phyloP scores from a whole-genome alignment of 2,113 vertebrate genomes.

The Mustela lutreola region DNA sequence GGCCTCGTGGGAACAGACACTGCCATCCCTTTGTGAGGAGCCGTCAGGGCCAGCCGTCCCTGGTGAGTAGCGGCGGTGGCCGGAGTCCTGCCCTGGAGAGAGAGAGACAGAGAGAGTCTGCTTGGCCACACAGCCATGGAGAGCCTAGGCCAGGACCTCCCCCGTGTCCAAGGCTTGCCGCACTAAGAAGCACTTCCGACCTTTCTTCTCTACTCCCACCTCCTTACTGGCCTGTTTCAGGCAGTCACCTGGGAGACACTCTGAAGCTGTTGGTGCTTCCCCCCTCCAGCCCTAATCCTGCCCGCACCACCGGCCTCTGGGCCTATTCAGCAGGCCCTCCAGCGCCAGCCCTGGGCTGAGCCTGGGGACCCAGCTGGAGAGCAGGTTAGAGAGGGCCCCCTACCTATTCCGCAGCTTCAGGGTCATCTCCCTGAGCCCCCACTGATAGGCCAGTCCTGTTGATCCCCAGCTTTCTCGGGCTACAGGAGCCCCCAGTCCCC shows the following conservation, averaged over 20 bases:
- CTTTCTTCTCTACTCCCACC: neutral
- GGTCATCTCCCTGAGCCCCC: neutral
- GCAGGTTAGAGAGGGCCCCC: neutral
- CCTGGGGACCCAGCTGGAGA: neutral
- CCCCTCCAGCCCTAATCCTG: neutral
- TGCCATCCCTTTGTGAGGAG: constrained; percentile 94
- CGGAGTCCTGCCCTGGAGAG: neutral
- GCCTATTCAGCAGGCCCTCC: neutral
- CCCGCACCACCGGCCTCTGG: neutral
- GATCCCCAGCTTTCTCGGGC: neutral
- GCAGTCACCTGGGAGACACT: neutral
- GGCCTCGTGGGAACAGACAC: constrained; percentile 93
- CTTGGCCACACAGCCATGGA: neutral
- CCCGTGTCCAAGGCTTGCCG: neutral
- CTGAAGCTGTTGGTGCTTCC: neutral
- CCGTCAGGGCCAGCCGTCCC: constrained; percentile 83
- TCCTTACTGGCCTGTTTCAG: neutral
- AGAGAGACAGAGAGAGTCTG: neutral
- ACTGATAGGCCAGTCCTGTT: neutral
- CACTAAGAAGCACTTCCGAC: neutral
- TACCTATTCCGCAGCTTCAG: too few relatives aligned
- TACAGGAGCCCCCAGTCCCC: neutral
- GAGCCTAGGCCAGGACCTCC: neutral
- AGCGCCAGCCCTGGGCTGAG: neutral
- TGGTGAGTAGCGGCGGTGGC: constrained; percentile 80